Percentiles rank a stretch among this genome's conserved stretches.
Evolutionary conservation across 2,888 invertebrate species (phyloP).

Genomic region (Drosophila borborema): DNA sequence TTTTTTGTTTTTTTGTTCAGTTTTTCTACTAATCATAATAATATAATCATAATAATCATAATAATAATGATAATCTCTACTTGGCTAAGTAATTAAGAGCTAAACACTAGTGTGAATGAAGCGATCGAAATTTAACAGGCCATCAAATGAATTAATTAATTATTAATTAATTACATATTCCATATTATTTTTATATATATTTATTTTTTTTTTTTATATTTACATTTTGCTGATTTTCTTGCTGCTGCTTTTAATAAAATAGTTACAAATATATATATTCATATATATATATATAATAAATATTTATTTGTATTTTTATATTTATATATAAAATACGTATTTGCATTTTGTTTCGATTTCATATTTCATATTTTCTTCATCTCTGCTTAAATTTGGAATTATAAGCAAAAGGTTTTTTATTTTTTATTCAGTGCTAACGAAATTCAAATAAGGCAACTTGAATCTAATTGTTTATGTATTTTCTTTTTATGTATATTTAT

Average conservation of each 20-base stretch:
- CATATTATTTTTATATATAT: constrained; percentile 9
- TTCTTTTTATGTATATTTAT: constrained; percentile 27
- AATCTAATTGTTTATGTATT: constrained; percentile 70
- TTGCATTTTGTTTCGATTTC: constrained; percentile 14
- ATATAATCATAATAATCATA: constrained; percentile 47
- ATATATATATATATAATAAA: constrained; percentile 58
- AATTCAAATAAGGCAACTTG: constrained; percentile 82
- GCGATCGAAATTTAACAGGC: constrained; percentile 38
- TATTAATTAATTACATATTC: constrained; percentile 32
- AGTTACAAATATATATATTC: constrained; percentile 69
- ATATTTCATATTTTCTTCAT: constrained; percentile 10
- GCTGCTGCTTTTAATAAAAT: constrained; percentile 57
- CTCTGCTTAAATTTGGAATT: constrained; percentile 55
- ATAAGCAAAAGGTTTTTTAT: constrained; percentile 40
- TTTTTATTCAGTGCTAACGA: constrained; percentile 69
- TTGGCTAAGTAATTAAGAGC: constrained; percentile 60
- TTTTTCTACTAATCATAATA: constrained; percentile 63
- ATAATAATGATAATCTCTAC: constrained; percentile 60
- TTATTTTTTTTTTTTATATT: constrained; percentile 27
- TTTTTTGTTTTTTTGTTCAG: constrained; percentile 52
- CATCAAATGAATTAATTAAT: constrained; percentile 25
- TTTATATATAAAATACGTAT: constrained; percentile 75
- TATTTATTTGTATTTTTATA: constrained; percentile 56
- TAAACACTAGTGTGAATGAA: constrained; percentile 51
- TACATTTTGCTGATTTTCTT: constrained; percentile 30